Evolutionary conservation across 2,797 vertebrate genomes (phyloP).

Genomic region (Syngnathus rostellatus): DNA sequence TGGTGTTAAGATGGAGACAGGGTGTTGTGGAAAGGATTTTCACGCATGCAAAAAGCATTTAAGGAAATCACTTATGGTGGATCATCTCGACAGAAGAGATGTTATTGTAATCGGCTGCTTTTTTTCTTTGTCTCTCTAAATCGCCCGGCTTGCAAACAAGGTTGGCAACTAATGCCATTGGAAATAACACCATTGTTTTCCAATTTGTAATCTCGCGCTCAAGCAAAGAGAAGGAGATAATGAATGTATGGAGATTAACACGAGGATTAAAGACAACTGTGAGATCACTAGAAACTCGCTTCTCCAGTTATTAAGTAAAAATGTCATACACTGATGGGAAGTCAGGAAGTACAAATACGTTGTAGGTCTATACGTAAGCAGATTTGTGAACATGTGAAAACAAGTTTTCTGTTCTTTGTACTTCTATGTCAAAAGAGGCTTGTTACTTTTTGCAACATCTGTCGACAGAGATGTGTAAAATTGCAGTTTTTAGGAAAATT

Average conservation of each 20-base stretch:
- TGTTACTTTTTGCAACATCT: too few species aligned
- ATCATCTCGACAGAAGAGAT: conserved; percentile 15
- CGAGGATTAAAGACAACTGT: conserved; percentile 18
- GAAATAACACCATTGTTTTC: conserved; percentile 40
- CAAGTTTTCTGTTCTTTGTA: too few species aligned
- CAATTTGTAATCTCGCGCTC: conserved; percentile 42
- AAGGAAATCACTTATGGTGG: conserved; percentile 11
- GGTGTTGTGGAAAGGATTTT: conserved; percentile 13
- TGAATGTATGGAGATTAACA: conserved; percentile 43
- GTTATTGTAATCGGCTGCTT: conserved; percentile 18
- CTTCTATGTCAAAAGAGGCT: too few species aligned
- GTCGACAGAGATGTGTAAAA: too few species aligned
- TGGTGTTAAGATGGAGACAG: conserved; percentile 23
- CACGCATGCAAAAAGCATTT: conserved; percentile 4
- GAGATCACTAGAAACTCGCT: background rate
- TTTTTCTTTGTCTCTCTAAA: conserved; percentile 33
- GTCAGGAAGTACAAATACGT: too few species aligned
- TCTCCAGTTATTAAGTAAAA: background rate
- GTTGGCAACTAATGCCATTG: conserved; percentile 29
- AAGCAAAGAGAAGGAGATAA: conserved; percentile 37
- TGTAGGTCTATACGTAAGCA: too few species aligned
- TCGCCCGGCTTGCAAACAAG: conserved; percentile 16
- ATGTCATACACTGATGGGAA: background rate
- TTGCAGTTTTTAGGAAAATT: too few species aligned
- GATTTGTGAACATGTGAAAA: too few species aligned